Conservation (phyloP, 2,113 vertebrate genomes). For the Ovibos moschatus region DNA sequence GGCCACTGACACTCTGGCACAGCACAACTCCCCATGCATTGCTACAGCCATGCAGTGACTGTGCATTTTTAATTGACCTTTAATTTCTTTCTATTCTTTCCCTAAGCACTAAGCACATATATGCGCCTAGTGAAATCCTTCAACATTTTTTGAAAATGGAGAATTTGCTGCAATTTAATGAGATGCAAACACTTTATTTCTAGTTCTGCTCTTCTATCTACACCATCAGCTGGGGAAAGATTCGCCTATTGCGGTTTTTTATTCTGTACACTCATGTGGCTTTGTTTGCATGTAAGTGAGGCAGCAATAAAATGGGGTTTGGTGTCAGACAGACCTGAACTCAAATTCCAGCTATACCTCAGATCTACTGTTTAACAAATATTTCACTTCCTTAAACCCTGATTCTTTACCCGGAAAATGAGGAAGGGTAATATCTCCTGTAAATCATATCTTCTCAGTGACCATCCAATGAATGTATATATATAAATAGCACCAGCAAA, state of each 20-base stretch:
- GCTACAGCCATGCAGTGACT: background rate
- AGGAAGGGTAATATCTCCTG: fast-evolving
- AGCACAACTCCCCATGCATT: background rate
- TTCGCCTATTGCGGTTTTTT: background rate
- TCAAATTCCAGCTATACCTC: background rate
- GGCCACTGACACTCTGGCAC: background rate
- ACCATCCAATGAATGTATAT: background rate
- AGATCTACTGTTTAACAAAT: background rate
- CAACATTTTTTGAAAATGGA: background rate
- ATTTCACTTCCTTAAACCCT: background rate
- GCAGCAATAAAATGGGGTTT: background rate
- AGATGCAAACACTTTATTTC: background rate
- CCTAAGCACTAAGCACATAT: background rate
- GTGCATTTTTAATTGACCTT: background rate
- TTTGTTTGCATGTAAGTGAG: background rate
- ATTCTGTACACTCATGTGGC: background rate
- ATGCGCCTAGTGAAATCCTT: background rate
- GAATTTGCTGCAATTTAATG: background rate
- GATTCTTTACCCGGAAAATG: background rate
- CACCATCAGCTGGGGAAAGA: background rate
- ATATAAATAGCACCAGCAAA: background rate
- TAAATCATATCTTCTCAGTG: background rate
- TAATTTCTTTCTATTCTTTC: background rate
- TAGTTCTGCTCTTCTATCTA: background rate
- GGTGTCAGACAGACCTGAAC: background rate